Percentiles rank a stretch among this genome's conserved stretches.
phyloP scores from a whole-genome alignment of 2,113 vertebrate genomes.

The Brachypodius melanocephalos region DNA sequence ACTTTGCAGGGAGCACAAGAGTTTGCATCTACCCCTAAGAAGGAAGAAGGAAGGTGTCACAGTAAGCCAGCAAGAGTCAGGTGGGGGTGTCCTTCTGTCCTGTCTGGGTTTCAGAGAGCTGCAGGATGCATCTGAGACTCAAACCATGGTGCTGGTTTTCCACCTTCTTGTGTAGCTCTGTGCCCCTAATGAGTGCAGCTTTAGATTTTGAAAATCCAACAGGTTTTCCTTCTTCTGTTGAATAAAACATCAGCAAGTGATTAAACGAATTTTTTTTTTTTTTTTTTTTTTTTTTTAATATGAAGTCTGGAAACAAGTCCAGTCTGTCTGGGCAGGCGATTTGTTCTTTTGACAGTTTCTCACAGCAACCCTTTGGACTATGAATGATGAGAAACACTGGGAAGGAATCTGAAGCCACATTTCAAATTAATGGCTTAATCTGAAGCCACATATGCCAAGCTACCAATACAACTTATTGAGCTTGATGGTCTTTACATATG shows the following conservation, averaged over 20 bases:
- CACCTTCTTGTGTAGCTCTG: not conserved
- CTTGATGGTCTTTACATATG: not conserved
- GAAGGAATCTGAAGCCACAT: not conserved
- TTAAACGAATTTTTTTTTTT: not conserved
- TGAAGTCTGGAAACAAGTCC: not conserved
- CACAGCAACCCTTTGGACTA: not conserved
- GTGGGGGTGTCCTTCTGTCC: not conserved
- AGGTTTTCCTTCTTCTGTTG: not conserved
- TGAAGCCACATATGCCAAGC: not conserved
- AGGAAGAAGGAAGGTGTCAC: not conserved
- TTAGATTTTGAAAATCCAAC: not conserved
- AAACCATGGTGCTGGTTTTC: not conserved
- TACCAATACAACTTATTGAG: not conserved
- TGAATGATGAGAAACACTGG: not conserved
- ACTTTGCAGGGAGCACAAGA: not conserved
- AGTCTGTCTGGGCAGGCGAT: not conserved
- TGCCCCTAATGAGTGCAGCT: not conserved
- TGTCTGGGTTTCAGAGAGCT: not conserved
- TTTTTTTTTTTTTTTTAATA: too few relatives aligned
- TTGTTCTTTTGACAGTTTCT: not conserved
- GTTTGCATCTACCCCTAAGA: conserved; percentile 9
- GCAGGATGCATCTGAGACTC: not conserved
- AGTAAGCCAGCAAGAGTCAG: not conserved
- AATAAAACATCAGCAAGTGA: not conserved
- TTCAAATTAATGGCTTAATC: not conserved